Base-by-base conservation (phyloP, 2,888 invertebrate genomes). In the Exocentrus adspersus region DNA sequence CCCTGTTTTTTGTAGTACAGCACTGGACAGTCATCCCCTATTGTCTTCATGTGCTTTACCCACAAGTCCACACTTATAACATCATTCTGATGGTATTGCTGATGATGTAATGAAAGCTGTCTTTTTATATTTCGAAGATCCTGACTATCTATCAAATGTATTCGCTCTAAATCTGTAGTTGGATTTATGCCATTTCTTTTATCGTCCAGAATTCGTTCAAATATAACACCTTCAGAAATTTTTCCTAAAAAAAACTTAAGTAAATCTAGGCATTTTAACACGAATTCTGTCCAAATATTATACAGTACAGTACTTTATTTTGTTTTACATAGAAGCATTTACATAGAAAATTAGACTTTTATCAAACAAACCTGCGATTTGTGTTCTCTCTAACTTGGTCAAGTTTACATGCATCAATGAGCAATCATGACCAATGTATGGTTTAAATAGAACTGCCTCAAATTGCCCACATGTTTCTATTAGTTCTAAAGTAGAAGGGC, bases 41-140 rank as follows among this genome's bases (percentile, higher is more conserved):
- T 9, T 7, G 14, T 10, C 28, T 14, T 24, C 3, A 48, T 10
- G 28, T 14, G 48, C 28, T 48, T 19, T 6, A 48, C 19, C 48
- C 48, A 48, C 14, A 24, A 9, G 9, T n/a, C 19, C 24, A 48
- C 28, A 48, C 28, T 48, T 48, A 48, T 48, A 48, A 48, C 48
- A 28, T 48, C 24, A 28, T 28, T 48, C n/a, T 48, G 24, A 28
- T 48, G 24, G 6, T 19, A 48, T 28, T 48, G 28, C 5, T 19
- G 7, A 24, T 21, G 6, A 14, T 9, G 48, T 28, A 48, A 14
- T 19, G 24, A 48, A 48, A 48, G 28, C 17, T 48, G 10, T 28
- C 14, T 48, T 5, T 7, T 24, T 10, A 48, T 48, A 24, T 48
- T 48, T 48, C 12, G 24, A 10, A 46, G 19, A 6, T 48, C 48